Evolutionary conservation across 2,888 invertebrate genomes (phyloP).

Genomic region (Xestobium rufovillosum): DNA sequence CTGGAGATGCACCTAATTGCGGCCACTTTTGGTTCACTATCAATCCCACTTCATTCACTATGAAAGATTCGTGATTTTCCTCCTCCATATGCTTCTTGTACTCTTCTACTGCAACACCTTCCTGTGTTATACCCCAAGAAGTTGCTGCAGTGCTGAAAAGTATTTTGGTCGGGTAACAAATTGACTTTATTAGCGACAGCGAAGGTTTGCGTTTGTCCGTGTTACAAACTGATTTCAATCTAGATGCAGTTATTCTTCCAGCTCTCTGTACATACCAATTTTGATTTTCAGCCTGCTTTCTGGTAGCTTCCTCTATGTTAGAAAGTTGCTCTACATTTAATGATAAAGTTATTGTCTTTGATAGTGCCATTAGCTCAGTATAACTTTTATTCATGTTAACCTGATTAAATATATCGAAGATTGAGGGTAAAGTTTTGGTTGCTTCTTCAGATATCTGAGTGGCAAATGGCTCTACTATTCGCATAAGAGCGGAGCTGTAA

Average conservation of each 20-base stretch:
- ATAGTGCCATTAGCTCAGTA: slow-evolving; percentile 7
- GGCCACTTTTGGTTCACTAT: slow-evolving; percentile 1
- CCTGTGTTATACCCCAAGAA: slow-evolving; percentile 8
- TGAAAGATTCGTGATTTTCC: slow-evolving; percentile 1
- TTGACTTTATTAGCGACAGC: slow-evolving; percentile 7
- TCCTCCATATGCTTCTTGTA: not conserved
- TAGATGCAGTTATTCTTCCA: slow-evolving; percentile 14
- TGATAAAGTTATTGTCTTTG: slow-evolving; percentile 1
- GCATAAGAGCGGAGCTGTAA: slow-evolving; percentile 11
- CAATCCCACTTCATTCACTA: not conserved
- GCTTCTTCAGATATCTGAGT: slow-evolving; percentile 7
- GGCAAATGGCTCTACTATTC: slow-evolving; percentile 15
- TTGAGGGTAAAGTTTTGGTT: not conserved
- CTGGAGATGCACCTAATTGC: slow-evolving; percentile 7
- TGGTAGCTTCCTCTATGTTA: slow-evolving; percentile 5
- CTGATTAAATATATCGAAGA: too few species aligned
- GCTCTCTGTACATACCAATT: slow-evolving; percentile 15
- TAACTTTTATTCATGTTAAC: not conserved
- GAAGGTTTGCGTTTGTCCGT: slow-evolving; percentile 8
- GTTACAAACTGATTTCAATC: slow-evolving; percentile 5
- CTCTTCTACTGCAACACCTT: slow-evolving; percentile 5
- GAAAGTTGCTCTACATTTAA: not conserved
- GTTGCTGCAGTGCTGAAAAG: slow-evolving; percentile 8
- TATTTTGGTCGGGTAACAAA: slow-evolving; percentile 7
- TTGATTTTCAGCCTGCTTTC: slow-evolving; percentile 1